These are phyloP conservation scores for Itoplectis maculator DNA, from an alignment of 2,888 invertebrate genomes.

Conservation along the genomic window DNA sequence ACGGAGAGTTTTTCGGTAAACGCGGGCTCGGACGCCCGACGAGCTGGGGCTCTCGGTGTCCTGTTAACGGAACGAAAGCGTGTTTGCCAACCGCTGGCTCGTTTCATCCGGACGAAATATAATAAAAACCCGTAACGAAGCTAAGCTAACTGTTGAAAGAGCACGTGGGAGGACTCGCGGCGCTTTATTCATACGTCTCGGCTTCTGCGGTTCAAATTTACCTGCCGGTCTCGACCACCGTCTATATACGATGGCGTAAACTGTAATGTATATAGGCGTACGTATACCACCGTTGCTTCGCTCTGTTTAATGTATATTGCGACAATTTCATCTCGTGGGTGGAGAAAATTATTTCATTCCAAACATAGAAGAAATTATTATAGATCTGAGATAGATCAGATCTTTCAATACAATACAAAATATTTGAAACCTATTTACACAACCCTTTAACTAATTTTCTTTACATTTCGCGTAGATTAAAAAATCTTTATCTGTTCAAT, in stretches of 20 bases:
- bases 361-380: not conserved
- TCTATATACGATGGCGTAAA: not conserved
- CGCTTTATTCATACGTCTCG: conserved; percentile 54
- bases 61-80: conserved; percentile 65
- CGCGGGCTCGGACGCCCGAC: conserved; percentile 41
- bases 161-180: conserved; percentile 52
- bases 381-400: not conserved
- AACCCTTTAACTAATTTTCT: no score
- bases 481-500: no score
- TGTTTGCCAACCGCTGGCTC: conserved; percentile 65
- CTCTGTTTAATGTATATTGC: not conserved
- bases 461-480: no score
- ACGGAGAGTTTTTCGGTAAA: conserved; percentile 45
- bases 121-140: conserved; percentile 34
- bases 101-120: conserved; percentile 55
- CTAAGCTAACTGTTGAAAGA: conserved; percentile 48
- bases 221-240: not conserved
- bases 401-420: no score
- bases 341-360: not conserved
- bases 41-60: conserved; percentile 44
- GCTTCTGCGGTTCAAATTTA: conserved; percentile 45
- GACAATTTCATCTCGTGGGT: not conserved
- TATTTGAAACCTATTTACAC: no score
- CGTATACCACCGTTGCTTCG: not conserved
- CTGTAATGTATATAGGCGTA: not conserved